These are phyloP conservation scores for Boulengeromyrus knoepffleri DNA, from an alignment of 2,113 vertebrate species.

Conservation along the genomic window DNA sequence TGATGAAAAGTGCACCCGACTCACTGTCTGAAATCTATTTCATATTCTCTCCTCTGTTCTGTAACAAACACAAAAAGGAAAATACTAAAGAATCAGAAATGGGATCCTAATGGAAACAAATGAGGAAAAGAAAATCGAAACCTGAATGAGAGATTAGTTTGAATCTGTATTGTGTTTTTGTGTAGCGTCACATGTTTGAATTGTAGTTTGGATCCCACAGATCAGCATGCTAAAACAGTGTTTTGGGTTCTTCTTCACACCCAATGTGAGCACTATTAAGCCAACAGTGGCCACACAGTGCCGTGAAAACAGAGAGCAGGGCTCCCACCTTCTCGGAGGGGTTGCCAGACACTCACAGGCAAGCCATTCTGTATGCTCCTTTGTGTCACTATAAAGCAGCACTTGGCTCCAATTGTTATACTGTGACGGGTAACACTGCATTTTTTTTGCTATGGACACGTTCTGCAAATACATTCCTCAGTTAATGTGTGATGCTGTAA, in stretches of 20 bases:
- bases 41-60: neutral
- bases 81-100: neutral
- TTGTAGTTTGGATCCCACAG: neutral
- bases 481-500: neutral
- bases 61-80: neutral
- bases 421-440: neutral
- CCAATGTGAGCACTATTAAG: neutral
- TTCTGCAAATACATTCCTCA: neutral
- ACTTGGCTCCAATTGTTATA: neutral
- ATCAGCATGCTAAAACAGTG: neutral
- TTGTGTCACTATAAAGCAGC: neutral
- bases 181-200: neutral
- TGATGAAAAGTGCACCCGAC: neutral
- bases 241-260: neutral
- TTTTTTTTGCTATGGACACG: neutral
- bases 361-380: neutral
- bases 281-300: neutral
- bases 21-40: neutral
- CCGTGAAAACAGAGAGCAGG: neutral
- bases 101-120: neutral
- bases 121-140: neutral
- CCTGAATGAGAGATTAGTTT: neutral
- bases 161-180: neutral
- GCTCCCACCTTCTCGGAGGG: neutral
- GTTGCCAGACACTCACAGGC: neutral